Percentiles rank a stretch among this genome's conserved stretches.
Conservation (phyloP, 2,797 vertebrate species). For the Jordanella pulchra region DNA sequence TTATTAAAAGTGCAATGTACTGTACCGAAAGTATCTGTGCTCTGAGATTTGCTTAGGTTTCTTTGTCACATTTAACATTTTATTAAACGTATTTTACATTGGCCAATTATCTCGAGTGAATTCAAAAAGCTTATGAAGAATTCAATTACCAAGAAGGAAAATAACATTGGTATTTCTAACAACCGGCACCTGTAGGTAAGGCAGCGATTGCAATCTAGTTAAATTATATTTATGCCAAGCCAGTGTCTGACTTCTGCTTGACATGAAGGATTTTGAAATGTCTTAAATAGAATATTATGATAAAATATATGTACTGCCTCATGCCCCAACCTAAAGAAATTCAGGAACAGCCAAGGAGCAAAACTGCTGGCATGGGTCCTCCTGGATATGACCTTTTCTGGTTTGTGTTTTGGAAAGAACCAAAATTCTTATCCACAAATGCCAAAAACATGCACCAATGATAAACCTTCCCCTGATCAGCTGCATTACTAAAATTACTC, state of each 20-base stretch:
- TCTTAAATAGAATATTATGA: not conserved
- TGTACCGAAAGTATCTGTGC: no score
- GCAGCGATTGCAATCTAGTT: not conserved
- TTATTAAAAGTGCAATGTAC: not conserved
- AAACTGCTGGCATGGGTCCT: not conserved
- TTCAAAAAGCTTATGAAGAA: no score
- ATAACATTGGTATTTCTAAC: no score
- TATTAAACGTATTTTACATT: no score
- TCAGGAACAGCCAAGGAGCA: not conserved
- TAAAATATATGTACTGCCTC: not conserved
- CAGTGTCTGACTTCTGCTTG: not conserved
- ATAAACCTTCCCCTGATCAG: not conserved
- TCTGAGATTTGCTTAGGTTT: no score
- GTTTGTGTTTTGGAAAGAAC: not conserved
- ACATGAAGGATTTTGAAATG: not conserved
- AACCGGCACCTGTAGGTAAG: no score
- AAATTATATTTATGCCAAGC: not conserved
- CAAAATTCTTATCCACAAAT: not conserved
- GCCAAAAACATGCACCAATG: not conserved
- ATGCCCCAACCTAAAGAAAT: not conserved
- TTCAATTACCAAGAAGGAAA: no score
- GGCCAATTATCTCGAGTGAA: no score
- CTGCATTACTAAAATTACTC: not conserved
- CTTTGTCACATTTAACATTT: no score
- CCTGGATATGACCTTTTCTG: no score